phyloP scores from a whole-genome alignment of 92 coral and sea anemone genomes.

The Plumapathes pennacea region DNA sequence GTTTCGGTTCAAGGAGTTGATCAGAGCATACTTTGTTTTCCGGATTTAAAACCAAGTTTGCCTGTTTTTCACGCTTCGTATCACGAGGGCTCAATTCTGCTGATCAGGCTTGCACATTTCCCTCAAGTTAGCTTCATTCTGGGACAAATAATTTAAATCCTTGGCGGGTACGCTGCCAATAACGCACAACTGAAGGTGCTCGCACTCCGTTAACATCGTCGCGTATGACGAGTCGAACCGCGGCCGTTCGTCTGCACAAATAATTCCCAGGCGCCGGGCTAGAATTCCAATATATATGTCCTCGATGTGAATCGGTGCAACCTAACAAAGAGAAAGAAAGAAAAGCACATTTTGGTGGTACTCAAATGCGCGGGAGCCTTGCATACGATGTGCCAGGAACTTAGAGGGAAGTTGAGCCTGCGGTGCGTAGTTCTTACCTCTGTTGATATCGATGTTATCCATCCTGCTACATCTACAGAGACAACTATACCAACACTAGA shows the following conservation, averaged over 20 bases:
- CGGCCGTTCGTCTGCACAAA: conserved; percentile 49
- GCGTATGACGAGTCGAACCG: conserved; percentile 75
- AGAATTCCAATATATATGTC: conserved; percentile 68
- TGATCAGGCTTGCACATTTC: conserved; percentile 69
- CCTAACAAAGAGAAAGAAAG: conserved; percentile 17
- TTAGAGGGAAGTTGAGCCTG: too few relatives aligned
- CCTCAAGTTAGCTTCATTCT: conserved; percentile 56
- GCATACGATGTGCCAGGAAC: too few relatives aligned
- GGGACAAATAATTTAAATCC: conserved; percentile 68
- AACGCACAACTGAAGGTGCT: conserved; percentile 61
- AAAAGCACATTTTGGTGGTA: too few relatives aligned
- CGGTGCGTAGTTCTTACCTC: conserved; percentile 55
- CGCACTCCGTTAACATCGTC: conserved; percentile 81
- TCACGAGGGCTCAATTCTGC: too few relatives aligned
- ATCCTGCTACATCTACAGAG: conserved; percentile 63
- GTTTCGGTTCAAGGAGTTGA: too few relatives aligned
- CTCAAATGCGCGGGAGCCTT: too few relatives aligned
- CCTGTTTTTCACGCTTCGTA: too few relatives aligned
- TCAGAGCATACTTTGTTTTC: too few relatives aligned
- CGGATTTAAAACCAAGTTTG: not conserved
- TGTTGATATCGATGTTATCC: conserved; percentile 32
- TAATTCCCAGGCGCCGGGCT: conserved; percentile 43
- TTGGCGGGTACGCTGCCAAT: conserved; percentile 76
- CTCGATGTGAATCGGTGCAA: conserved; percentile 62
- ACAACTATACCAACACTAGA: conserved; percentile 70